Conservation (phyloP, 2,113 vertebrate species). For the Sinocyclocheilus maitianheensis region DNA sequence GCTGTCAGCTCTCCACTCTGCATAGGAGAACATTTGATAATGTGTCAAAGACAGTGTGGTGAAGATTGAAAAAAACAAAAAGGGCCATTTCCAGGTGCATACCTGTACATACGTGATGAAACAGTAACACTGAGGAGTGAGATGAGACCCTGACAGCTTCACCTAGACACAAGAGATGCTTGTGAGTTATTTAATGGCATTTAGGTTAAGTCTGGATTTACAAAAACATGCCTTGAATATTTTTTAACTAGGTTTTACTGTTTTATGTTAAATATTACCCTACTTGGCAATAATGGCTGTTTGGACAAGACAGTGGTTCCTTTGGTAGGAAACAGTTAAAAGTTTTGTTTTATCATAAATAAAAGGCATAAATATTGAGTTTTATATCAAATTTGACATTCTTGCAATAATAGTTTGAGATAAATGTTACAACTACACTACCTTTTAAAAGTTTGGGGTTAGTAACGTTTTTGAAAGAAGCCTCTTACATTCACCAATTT, state of each 20-base stretch:
- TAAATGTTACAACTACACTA: background rate
- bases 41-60: background rate
- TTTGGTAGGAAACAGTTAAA: background rate
- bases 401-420: background rate
- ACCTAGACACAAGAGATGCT: conserved; percentile 75
- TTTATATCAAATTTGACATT: background rate
- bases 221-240: background rate
- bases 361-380: background rate
- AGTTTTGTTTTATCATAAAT: background rate
- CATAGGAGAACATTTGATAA: conserved; percentile 34
- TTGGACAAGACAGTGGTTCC: background rate
- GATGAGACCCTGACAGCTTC: conserved; percentile 92
- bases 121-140: conserved; percentile 92
- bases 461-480: background rate
- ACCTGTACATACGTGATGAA: conserved; percentile 97
- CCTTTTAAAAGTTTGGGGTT: background rate
- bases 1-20: conserved; percentile 71
- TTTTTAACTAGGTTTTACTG: background rate
- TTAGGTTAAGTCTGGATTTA: background rate
- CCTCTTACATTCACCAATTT: background rate
- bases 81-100: conserved; percentile 4
- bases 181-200: too few relatives aligned
- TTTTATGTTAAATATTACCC: background rate
- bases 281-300: background rate
- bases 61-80: background rate